Conservation (phyloP, 2,113 vertebrate genomes). For the Protobothrops mucrosquamatus region DNA sequence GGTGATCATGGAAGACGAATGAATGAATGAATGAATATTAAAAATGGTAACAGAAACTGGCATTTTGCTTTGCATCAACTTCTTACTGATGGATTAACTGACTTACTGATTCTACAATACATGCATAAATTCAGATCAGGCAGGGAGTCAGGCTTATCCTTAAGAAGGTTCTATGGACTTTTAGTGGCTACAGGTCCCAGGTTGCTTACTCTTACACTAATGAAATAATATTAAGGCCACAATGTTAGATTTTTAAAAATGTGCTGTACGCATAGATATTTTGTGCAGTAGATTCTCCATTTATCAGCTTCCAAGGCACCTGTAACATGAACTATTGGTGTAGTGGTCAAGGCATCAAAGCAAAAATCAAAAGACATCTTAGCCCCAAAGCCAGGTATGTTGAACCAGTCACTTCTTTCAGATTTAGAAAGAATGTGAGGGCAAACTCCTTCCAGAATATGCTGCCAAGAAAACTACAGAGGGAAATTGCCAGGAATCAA, state of each 20-base stretch:
- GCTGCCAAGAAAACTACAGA: neutral
- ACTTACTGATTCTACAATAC: neutral
- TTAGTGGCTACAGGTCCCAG: neutral
- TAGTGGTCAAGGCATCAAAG: neutral
- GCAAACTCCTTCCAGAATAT: neutral
- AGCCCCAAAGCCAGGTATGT: neutral
- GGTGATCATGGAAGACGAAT: neutral
- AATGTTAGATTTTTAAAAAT: neutral
- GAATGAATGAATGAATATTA: neutral
- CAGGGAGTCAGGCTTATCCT: neutral
- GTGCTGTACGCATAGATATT: neutral
- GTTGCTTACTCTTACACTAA: neutral
- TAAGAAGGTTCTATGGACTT: neutral
- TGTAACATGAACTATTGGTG: neutral
- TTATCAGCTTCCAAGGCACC: neutral
- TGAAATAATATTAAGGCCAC: neutral
- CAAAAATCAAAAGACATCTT: neutral
- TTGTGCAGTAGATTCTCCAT: neutral
- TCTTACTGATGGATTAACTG: neutral
- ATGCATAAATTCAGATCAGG: neutral
- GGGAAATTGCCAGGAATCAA: neutral
- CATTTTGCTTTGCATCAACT: neutral
- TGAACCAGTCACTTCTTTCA: neutral
- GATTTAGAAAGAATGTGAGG: neutral
- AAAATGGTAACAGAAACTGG: neutral